Percentiles rank a stretch among this genome's conserved stretches.
These are phyloP conservation scores for Tetragnatha versicolor DNA, from an alignment of 1,140 invertebrate genomes.

Conservation along the genomic window DNA sequence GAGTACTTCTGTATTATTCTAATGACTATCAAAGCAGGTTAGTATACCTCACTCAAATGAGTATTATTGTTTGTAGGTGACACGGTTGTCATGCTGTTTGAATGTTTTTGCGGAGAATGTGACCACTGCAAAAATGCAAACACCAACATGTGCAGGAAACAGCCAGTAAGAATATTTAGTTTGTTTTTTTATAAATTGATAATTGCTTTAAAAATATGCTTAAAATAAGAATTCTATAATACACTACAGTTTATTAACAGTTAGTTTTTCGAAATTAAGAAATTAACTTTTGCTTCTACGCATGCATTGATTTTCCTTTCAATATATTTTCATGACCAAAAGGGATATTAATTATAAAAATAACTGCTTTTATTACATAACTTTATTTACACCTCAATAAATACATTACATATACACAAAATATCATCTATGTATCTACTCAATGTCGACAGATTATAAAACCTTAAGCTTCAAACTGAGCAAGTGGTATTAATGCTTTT, in stretches of 20 bases:
- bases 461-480: too few species aligned
- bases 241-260: not conserved
- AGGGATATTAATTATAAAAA: not conserved
- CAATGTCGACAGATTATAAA: too few species aligned
- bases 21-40: too few species aligned
- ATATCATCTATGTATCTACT: too few species aligned
- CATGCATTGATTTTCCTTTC: not conserved
- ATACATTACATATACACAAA: too few species aligned
- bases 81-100: constrained; percentile 93
- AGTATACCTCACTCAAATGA: too few species aligned
- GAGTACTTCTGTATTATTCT: too few species aligned
- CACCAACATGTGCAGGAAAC: constrained; percentile 84
- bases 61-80: constrained; percentile 73
- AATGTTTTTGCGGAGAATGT: constrained; percentile 94
- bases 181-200: not conserved
- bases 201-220: not conserved
- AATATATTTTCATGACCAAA: not conserved
- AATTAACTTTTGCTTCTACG: not conserved
- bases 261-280: not conserved
- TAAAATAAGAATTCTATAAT: not conserved
- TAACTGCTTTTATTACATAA: too few species aligned
- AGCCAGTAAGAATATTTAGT: constrained; percentile 16
- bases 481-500: too few species aligned
- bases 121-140: constrained; percentile 94
- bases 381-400: too few species aligned